A percentile compares a stretch with the other conserved stretches of the same genome.
Conservation (phyloP, 2,888 invertebrate genomes). For the Craniophora ligustri region DNA sequence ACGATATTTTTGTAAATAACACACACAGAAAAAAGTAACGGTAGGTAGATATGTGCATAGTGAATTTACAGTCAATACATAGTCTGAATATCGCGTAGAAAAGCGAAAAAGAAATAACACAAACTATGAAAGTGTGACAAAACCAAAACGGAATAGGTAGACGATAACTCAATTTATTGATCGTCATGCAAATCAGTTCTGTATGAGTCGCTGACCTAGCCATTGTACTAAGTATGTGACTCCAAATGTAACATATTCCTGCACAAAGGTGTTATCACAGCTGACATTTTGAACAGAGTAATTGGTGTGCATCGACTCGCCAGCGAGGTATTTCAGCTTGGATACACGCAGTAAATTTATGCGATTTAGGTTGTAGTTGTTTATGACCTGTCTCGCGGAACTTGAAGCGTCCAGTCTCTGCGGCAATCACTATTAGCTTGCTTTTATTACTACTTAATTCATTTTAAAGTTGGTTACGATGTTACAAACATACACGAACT, state of each 20-base stretch:
- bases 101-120: too few relatives aligned
- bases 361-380: conserved; percentile 41
- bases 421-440: conserved; percentile 4
- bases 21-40: too few relatives aligned
- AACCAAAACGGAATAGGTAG: too few relatives aligned
- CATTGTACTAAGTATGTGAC: not conserved
- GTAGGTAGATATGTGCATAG: too few relatives aligned
- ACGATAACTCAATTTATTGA: too few relatives aligned
- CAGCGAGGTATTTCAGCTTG: conserved; percentile 26
- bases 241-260: not conserved
- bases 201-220: too few relatives aligned
- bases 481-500: not conserved
- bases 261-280: conserved; percentile 22
- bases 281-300: conserved; percentile 32
- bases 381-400: conserved; percentile 37
- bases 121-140: too few relatives aligned
- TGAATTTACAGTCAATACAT: not conserved
- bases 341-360: conserved; percentile 35
- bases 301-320: conserved; percentile 37
- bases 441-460: conserved; percentile 2
- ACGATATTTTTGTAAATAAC: not conserved
- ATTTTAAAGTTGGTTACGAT: not conserved
- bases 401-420: conserved; percentile 8
- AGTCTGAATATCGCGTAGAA: too few relatives aligned
- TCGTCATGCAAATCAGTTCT: too few relatives aligned